phyloP scores from a whole-genome alignment of 2,113 vertebrate species.

The Pionites leucogaster region DNA sequence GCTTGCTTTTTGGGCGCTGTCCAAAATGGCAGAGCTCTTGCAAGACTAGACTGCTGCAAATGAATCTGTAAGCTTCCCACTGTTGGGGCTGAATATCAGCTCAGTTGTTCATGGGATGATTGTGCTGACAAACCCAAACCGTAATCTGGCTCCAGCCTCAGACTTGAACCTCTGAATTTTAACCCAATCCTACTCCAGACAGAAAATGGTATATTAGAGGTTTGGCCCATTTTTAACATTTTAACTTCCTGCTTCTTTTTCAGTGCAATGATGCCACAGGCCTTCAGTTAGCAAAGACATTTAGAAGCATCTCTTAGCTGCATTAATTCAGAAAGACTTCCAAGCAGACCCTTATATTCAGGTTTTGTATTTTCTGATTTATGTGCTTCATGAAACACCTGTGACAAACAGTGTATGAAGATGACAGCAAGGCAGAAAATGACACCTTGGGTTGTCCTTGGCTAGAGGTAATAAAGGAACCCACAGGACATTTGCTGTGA shows the following conservation, averaged over 20 bases:
- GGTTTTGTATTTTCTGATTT: background rate
- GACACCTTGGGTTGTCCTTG: background rate
- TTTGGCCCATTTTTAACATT: background rate
- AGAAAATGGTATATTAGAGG: background rate
- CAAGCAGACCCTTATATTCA: background rate
- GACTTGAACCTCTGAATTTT: background rate
- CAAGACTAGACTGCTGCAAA: conserved; percentile 18
- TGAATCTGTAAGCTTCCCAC: background rate
- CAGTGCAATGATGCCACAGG: background rate
- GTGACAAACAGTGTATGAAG: background rate
- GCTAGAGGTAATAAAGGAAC: background rate
- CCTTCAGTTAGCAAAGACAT: background rate
- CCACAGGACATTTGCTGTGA: background rate
- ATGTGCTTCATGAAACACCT: background rate
- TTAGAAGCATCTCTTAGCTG: background rate
- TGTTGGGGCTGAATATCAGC: background rate
- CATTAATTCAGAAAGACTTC: background rate
- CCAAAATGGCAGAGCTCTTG: conserved; percentile 13
- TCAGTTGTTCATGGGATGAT: background rate
- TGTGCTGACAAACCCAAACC: background rate
- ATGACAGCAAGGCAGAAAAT: background rate
- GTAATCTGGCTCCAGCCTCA: background rate
- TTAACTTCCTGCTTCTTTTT: background rate
- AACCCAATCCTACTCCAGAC: background rate
- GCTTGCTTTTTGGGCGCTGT: background rate